Evolutionary conservation across 1,140 invertebrate genomes (phyloP).

Genomic region (Melanaphis sacchari): DNA sequence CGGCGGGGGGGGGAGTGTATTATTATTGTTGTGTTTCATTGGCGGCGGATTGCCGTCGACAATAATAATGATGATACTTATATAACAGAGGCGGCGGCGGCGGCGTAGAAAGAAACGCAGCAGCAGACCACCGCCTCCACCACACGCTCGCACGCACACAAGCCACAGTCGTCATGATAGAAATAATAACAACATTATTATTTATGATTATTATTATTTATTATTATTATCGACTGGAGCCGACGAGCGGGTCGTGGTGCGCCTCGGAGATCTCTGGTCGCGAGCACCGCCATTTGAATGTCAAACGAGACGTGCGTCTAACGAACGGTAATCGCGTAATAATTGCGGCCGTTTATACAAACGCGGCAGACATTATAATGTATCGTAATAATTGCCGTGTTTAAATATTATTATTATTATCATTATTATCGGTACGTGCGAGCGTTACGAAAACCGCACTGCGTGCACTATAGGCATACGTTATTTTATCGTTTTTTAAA

Average conservation of each 20-base stretch:
- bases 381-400: neutral
- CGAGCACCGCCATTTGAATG: neutral
- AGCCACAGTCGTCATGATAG: neutral
- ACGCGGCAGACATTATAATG: neutral
- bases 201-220: neutral
- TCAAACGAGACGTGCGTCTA: slow-evolving; percentile 5
- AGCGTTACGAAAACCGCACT: neutral
- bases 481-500: no score
- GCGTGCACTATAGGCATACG: no score
- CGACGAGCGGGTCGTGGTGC: neutral
- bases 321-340: slow-evolving; percentile 23
- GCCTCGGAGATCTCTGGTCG: neutral
- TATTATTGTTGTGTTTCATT: neutral
- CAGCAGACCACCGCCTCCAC: neutral
- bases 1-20: neutral
- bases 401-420: no score
- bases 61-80: slow-evolving; percentile 25
- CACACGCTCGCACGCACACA: neutral
- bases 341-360: slow-evolving; percentile 18
- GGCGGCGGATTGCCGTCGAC: slow-evolving; percentile 18
- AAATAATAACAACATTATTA: neutral
- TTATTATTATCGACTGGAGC: neutral
- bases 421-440: slow-evolving; percentile 8
- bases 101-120: neutral
- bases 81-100: neutral